Base-by-base conservation (phyloP, 2,888 invertebrate species). In the Cepaea hortensis region DNA sequence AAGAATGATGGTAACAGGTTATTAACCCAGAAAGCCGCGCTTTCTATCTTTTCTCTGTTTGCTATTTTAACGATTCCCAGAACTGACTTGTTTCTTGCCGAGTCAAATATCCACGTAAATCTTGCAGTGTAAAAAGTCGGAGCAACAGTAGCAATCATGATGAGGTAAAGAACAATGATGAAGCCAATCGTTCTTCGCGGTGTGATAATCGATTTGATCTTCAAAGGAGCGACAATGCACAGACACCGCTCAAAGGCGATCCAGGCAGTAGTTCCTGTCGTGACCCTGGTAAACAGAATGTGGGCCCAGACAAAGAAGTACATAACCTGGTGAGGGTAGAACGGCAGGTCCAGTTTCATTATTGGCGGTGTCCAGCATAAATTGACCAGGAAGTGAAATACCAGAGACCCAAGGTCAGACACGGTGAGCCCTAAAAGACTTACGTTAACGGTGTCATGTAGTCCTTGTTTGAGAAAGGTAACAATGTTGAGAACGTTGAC, bases 321-420 rank as follows among this genome's bases (percentile, higher is more conserved):
- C 80, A 80, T 80, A 0, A 80, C 15, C 65, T 80, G 80, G 3
- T 80, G 65, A 15, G 80, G 80, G 46, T 80, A 80, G 65, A 80
- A 80, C 2, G 80, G 65, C 46, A 80, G 20, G 65, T 80, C 80
- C 80, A 80, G 7, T 48, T 35, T 65, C 65, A 46, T 65, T 11
- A 80, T 80, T 18, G 80, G 65, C 4, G 80, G 80, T 13, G 80
- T 80, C 65, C 62, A 80, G 20, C 80, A 80, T 23, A 80, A 20
- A 46, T 80, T 80, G n/a, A 80, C 46, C 65, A 80, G 23, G 65
- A 80, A 80, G 46, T 65, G 80, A 48, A 62, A 46, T 13, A 80
- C 46, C 46, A 80, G 46, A 18, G 80, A 80, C 3, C 65, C 80
- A 35, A 80, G 48, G 18, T 55, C 55, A 0, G 55, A 55, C 55